Evolutionary conservation across 2,888 invertebrate genomes (phyloP), one percentile per base, ranked within the genome.

Genomic region (Lepeophtheirus nordmannii): DNA sequence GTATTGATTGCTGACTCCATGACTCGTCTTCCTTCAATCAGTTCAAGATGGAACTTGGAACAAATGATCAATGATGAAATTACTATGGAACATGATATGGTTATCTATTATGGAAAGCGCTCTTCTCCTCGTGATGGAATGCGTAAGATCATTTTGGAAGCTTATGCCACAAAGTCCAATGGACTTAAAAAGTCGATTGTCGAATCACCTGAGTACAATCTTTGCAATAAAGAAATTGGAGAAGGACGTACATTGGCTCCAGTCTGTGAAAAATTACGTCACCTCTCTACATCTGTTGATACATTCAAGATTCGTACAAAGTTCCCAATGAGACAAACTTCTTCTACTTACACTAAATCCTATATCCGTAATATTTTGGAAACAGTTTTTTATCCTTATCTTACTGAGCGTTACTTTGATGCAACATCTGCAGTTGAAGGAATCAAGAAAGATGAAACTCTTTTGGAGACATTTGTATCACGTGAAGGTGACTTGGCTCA

Each of bases 231-330:
- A n/a, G 65, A 60, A 38, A 22, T 38, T 12, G 23, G 38, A 22
- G 17, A 63, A 17, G 41, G 41, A 17, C 20, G 23, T 9, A 60
- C 17, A 1, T 23, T 66, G 17, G 20, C 66, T 41, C n/a, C 23
- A 14, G 46, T 41, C 17, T 66, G 66, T 60, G 40, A 41, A 22
- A 20, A 61, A 10, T n/a, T 58, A n/a, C 30, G 60, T 17, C 66
- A 66, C 30, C 59, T 39, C 20, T 38, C 66, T 37, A 39, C 65
- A 20, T 65, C 65, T 38, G 23, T 65, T 17, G 65, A 65, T 30
- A 22, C 37, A 39, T 20, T 65, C 56, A 46, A 56, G 17, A 23
- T 38, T 56, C 23, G 53, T n/a, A 23, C 53, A 17, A 20, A 53
- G 20, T 46, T 53, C 20, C 63, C 63, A 46, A n/a, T 14, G 53